Percentiles rank a stretch among this genome's conserved stretches.
Conservation (phyloP, 2,113 vertebrate genomes). For the Oenanthe oenanthe region DNA sequence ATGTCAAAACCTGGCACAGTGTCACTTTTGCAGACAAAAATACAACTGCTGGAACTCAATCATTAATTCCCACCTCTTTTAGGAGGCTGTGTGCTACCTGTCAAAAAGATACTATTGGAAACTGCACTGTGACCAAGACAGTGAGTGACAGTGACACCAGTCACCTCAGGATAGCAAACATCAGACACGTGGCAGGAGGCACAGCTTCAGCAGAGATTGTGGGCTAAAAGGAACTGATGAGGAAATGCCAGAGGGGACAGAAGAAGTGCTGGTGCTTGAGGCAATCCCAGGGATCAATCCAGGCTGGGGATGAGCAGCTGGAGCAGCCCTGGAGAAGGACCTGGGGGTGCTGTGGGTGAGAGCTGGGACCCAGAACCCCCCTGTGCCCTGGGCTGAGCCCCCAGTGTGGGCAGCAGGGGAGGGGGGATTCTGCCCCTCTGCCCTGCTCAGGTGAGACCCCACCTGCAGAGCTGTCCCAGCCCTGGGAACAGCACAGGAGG, state of each 20-base stretch:
- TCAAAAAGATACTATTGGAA: background rate
- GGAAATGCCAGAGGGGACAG: background rate
- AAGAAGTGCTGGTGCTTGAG: background rate
- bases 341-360: background rate
- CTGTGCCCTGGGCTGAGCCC: background rate
- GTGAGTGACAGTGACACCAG: background rate
- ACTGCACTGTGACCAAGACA: background rate
- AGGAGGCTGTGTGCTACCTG: background rate
- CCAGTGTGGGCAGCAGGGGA: background rate
- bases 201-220: background rate
- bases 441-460: background rate
- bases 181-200: background rate
- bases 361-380: background rate
- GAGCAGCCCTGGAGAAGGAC: background rate
- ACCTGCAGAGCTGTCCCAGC: background rate
- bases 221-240: background rate
- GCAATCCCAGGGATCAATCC: fast-evolving
- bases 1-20: background rate
- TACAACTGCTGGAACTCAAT: background rate
- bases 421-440: background rate
- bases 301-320: background rate
- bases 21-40: background rate
- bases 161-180: background rate
- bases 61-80: background rate
- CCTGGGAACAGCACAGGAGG: too few species aligned